phyloP scores from a whole-genome alignment of 2,113 vertebrate species.

The Petrocephalus zakoni region DNA sequence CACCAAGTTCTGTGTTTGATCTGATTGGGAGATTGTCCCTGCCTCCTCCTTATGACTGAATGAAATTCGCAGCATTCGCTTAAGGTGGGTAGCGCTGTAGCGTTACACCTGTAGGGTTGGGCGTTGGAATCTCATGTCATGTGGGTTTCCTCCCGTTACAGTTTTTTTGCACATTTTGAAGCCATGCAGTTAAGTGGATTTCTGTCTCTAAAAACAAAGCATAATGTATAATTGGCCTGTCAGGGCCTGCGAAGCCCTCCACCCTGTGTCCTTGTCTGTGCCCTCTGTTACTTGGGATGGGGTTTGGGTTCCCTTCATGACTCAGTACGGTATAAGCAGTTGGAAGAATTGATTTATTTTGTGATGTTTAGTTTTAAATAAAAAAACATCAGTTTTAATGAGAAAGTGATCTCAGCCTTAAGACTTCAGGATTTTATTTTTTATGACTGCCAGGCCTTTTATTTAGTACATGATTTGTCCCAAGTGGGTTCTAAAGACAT shows the following conservation, averaged over 20 bases:
- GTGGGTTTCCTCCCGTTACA: no score
- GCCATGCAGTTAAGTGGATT: not conserved
- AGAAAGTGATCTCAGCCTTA: not conserved
- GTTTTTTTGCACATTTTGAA: not conserved
- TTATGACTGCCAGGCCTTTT: not conserved
- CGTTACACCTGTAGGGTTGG: not conserved
- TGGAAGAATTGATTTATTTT: not conserved
- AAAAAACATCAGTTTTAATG: not conserved
- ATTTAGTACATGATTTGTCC: not conserved
- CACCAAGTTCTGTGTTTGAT: not conserved
- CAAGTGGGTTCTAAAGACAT: not conserved
- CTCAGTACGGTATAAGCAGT: not conserved
- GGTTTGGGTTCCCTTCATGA: not conserved
- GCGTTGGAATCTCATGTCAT: not conserved
- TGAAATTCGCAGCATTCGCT: not conserved
- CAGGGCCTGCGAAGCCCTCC: not conserved
- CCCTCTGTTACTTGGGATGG: not conserved
- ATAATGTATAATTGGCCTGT: not conserved
- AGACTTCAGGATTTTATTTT: no score
- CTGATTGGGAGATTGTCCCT: not conserved
- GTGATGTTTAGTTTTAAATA: not conserved
- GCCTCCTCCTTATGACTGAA: no score
- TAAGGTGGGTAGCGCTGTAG: not conserved
- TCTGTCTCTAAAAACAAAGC: not conserved
- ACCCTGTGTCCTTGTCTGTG: not conserved